A percentile compares a stretch with the other conserved stretches of the same genome.
Conservation (phyloP, 2,113 vertebrate species). For the Xerus inauris region DNA sequence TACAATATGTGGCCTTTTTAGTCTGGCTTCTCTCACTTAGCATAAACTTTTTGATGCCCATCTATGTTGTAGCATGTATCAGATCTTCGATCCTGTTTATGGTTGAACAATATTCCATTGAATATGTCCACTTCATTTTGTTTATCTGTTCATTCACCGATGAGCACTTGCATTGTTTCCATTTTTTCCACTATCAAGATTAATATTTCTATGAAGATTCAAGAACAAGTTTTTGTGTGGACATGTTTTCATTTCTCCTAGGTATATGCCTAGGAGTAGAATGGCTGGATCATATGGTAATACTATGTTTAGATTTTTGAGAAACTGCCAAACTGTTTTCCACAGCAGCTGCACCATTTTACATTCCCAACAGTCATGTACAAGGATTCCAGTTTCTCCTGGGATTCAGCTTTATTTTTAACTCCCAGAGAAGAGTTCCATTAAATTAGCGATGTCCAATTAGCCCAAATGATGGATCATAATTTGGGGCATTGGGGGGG, state of each 20-base stretch:
- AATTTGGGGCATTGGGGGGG: neutral
- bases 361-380: neutral
- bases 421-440: slow-evolving; percentile 16
- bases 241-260: slow-evolving; percentile 36
- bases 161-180: neutral
- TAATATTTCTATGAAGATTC: neutral
- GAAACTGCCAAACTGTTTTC: slow-evolving; percentile 23
- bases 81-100: neutral
- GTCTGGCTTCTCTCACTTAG: slow-evolving; percentile 40
- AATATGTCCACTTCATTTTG: neutral
- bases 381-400: neutral
- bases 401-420: slow-evolving; percentile 42
- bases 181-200: neutral
- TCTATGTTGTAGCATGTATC: neutral
- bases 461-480: slow-evolving; percentile 47
- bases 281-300: neutral
- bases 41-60: neutral
- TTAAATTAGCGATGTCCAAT: slow-evolving; percentile 46
- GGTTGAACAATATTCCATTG: neutral
- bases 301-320: slow-evolving; percentile 38
- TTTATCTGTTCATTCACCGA: neutral
- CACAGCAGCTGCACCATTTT: slow-evolving; percentile 6
- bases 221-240: neutral
- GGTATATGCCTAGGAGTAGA: neutral
- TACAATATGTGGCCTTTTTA: neutral